Base-by-base conservation (phyloP, 2,888 invertebrate genomes). In the Lissocephala sabroskyi region DNA sequence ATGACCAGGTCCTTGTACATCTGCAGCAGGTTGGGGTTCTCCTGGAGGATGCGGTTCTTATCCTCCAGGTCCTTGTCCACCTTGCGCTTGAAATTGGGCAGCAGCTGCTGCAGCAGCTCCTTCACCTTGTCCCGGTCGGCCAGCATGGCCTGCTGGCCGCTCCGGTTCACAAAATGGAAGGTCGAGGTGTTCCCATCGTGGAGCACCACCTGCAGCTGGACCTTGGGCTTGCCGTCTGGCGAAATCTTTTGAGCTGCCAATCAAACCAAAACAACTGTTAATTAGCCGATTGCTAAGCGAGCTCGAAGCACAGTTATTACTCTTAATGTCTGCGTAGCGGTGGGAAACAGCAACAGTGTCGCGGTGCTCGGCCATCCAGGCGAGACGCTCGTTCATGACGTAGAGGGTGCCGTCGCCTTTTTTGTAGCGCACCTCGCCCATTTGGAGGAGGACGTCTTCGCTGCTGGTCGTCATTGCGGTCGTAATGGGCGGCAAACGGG, bases 1-100 rank as follows among this genome's bases (percentile, higher is more conserved):
- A 96, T 96, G 11, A 99, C 99, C 75, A 99, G 88, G 86, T 98
- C 98, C 86, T 95, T 94, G 84, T 99, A 99, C 56, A 99, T 87
- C 86, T 97, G 95, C 78, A 96, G 89, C 45, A 98, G 86, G 53
- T 92, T 91, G 3, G 97, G 97, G 87, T 98, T 94, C 67, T 96
- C 92, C 33, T 94, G 91, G 33, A 98, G 85, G 77, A 97, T 87
- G 77, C 94, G 93, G 84, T 94, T 94, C 83, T 96, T 96, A 85
- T 94, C 93, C 83, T 95, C 95, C 26, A 96, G 84, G 80, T 96
- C 96, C 71, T 92, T 92, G 82, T 94, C 92, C 50, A 97, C 92
- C 87, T 97, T 96, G 79, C 93, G 87, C 82, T 95, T 94, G 82
- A 97, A 98, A 86, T 95, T 95, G 2, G 98, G 97, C 75, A 99